phyloP scores from a whole-genome alignment of 35 echinoderm and acorn worm species.

The Amphiura filiformis region DNA sequence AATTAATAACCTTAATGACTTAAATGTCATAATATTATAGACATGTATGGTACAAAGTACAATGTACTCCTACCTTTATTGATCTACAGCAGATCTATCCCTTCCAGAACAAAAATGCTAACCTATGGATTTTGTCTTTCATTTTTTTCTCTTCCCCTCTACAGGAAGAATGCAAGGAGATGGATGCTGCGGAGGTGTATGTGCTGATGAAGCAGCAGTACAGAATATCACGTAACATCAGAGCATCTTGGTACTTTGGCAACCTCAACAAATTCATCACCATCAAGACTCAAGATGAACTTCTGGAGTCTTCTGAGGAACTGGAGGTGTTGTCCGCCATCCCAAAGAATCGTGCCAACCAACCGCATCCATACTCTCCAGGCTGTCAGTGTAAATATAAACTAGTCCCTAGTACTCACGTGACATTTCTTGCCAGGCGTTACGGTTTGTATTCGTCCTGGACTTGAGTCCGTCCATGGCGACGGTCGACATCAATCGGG shows the following conservation, averaged over 20 bases:
- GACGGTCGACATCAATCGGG: constrained; percentile 87
- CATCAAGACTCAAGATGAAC: constrained; percentile 67
- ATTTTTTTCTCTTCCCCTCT: too few relatives aligned
- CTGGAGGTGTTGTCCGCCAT: constrained; percentile 85
- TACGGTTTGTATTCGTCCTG: constrained; percentile 82
- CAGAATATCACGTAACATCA: constrained; percentile 93
- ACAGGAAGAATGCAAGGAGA: constrained; percentile 37
- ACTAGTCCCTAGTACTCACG: constrained; percentile 75
- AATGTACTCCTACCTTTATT: too few relatives aligned
- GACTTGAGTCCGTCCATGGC: constrained; percentile 91
- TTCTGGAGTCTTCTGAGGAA: constrained; percentile 70
- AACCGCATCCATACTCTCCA: neutral
- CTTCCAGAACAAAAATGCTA: too few relatives aligned
- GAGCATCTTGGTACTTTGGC: constrained; percentile 91
- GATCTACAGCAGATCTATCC: too few relatives aligned
- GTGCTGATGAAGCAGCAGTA: constrained; percentile 98
- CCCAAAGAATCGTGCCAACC: constrained; percentile 13
- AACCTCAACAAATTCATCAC: constrained; percentile 80
- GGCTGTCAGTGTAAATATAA: constrained; percentile 30
- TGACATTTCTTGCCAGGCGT: constrained; percentile 86
- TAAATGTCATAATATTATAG: too few relatives aligned
- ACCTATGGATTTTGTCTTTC: too few relatives aligned
- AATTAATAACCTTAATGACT: too few relatives aligned
- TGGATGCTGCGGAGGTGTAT: constrained; percentile 78
- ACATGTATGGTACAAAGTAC: too few relatives aligned